Evolutionary conservation across 2,113 vertebrate genomes (phyloP), one percentile per base, ranked within the genome.

Genomic region (Eurypyga helias): DNA sequence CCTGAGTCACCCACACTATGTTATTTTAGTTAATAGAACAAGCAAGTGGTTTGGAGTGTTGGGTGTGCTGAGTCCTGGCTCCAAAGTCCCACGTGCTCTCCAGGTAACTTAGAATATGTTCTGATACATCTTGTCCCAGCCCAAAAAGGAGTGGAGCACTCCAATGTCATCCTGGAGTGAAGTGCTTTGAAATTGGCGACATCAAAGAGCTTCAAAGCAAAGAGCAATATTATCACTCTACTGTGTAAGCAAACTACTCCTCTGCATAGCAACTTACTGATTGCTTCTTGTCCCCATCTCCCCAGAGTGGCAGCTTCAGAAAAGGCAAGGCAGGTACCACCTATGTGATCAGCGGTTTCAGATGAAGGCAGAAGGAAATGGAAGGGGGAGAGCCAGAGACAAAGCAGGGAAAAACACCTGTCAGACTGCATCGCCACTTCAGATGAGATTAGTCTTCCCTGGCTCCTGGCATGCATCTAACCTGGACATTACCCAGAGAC

Each of bases 21-120:
- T 55, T 69, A 48, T 51, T 52, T 77, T 34, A 83, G 76, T 70
- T 57, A 66, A 33, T 6, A 73, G 20, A 55, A 48, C 77, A 69
- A 57, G 6, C 17, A 58, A 64, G 33, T 31, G 33, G 4, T 60
- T 69, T 60, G 54, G 25, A 77, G 58, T 17, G 25, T 23, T 1
- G 6, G 31, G 17, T 31, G 43, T 23, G 65, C 29, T 0, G 0
- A 69, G 49, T 54, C 26, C 52, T 51, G 33, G 21, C 24, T 87
- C 41, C 28, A 43, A 49, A 67, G 34, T 46, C 61, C 34, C 25
- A 17, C 2, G 0, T 58, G 49, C n/a, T 81, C 60, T 51, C 13
- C 3, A 4, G 4, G 25, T 46, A 41, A 76, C 17, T 72, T 29
- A 57, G 51, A 67, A 51, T 25, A n/a, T 20, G 16, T 83, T 71